Percentiles rank a stretch among this genome's conserved stretches.
Conservation (phyloP, 2,113 vertebrate genomes). For the Elephas maximus region DNA sequence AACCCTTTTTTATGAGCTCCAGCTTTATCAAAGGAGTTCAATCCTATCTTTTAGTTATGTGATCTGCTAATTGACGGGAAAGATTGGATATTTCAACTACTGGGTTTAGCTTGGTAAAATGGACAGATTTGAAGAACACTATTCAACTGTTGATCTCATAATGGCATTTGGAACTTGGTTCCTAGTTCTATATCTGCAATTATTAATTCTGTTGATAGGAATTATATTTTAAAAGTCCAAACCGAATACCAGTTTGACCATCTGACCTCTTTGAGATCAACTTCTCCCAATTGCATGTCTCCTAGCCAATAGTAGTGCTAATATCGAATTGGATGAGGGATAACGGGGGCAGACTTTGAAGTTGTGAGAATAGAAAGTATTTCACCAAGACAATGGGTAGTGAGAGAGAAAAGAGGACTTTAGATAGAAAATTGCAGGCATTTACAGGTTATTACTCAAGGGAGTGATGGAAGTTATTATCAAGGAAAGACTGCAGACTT, state of each 20-base stretch:
- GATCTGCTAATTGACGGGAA: slow-evolving; percentile 49
- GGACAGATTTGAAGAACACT: slow-evolving; percentile 13
- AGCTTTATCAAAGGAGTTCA: slow-evolving; percentile 20
- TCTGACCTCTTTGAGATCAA: not conserved
- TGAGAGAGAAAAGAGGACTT: slow-evolving; percentile 50
- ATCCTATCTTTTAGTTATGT: slow-evolving; percentile 17
- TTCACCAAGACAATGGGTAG: slow-evolving; percentile 64
- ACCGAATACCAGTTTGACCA: not conserved
- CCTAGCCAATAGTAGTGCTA: not conserved
- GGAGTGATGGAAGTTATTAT: slow-evolving; percentile 76
- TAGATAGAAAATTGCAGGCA: slow-evolving; percentile 71
- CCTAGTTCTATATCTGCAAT: not conserved
- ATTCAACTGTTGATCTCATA: not conserved
- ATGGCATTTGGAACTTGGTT: not conserved
- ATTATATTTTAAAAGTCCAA: not conserved
- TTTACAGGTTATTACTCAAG: slow-evolving; percentile 77
- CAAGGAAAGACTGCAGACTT: slow-evolving; percentile 74
- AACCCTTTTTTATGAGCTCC: not conserved
- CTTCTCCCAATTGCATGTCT: not conserved
- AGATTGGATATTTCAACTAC: not conserved
- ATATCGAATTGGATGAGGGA: not conserved
- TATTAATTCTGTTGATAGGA: not conserved
- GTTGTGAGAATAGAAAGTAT: slow-evolving; percentile 11
- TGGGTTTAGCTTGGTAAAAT: slow-evolving; percentile 39
- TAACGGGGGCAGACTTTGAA: not conserved